A percentile compares a stretch with the other conserved stretches of the same genome.
Evolutionary conservation across 2,113 vertebrate species (phyloP).

Genomic region (Python bivittatus): DNA sequence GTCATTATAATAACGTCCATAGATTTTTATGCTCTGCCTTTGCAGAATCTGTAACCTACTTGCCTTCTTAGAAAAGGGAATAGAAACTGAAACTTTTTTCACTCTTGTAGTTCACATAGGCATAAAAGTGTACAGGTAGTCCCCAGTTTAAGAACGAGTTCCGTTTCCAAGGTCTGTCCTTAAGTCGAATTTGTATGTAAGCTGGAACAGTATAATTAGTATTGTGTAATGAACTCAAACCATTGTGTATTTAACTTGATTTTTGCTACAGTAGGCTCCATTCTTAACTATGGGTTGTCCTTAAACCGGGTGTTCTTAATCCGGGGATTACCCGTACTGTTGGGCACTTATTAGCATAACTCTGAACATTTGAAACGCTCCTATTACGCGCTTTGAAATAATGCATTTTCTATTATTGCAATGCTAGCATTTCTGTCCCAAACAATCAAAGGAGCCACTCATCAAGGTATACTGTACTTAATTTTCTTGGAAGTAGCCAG

Average conservation of each 20-base stretch:
- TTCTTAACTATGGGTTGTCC: no score
- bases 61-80: conserved; percentile 32
- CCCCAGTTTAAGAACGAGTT: no score
- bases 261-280: no score
- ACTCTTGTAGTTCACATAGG: conserved; percentile 44
- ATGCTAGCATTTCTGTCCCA: conserved; percentile 77
- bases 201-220: no score
- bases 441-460: conserved; percentile 76
- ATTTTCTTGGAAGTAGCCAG: conserved; percentile 73
- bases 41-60: conserved; percentile 34
- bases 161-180: no score
- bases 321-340: no score
- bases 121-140: conserved; percentile 57
- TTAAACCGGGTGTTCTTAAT: no score
- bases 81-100: conserved; percentile 39
- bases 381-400: conserved; percentile 66
- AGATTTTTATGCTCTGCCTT: conserved; percentile 34
- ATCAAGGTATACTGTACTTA: conserved; percentile 76
- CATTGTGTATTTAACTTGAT: no score
- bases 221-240: no score
- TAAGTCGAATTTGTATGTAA: no score
- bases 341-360: conserved; percentile 24
- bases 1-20: conserved; percentile 1
- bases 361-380: conserved; percentile 58
- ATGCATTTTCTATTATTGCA: conserved; percentile 69